Evolutionary conservation across 2,888 invertebrate species (phyloP).

Genomic region (Pecten maximus): DNA sequence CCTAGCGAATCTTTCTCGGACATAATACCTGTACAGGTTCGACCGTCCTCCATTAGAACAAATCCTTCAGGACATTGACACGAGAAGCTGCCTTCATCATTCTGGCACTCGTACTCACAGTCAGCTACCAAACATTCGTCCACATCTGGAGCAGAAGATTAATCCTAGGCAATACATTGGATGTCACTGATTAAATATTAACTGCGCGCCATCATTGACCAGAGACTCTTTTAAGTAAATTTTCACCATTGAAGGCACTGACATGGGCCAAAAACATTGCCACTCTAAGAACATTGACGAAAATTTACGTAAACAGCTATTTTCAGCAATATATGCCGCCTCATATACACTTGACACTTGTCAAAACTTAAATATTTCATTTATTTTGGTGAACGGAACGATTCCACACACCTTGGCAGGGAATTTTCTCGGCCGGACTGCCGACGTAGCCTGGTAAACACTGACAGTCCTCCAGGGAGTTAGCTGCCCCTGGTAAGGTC

Average conservation of each 20-base stretch:
- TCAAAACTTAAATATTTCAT: neutral
- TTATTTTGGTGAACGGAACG: too few relatives aligned
- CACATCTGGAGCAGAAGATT: conserved; percentile 45
- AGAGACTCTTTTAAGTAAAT: too few relatives aligned
- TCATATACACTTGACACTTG: too few relatives aligned
- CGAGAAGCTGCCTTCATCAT: conserved; percentile 56
- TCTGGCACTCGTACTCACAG: conserved; percentile 60
- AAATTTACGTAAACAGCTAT: too few relatives aligned
- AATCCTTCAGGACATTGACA: conserved; percentile 61
- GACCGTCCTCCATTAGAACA: conserved; percentile 43
- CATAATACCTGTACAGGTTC: conserved; percentile 58
- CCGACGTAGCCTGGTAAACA: conserved; percentile 33
- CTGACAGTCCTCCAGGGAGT: conserved; percentile 35
- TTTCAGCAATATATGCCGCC: too few relatives aligned
- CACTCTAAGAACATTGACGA: too few relatives aligned
- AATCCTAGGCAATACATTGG: too few relatives aligned
- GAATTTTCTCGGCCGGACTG: neutral
- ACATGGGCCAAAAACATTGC: too few relatives aligned
- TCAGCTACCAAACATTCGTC: conserved; percentile 51
- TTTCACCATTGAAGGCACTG: too few relatives aligned
- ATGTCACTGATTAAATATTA: too few relatives aligned
- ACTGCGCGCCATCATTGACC: too few relatives aligned
- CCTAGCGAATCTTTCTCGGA: neutral
- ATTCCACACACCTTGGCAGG: neutral
- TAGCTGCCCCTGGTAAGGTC: neutral